Base-by-base conservation (phyloP, 64 coral and sea anemone genomes). In the Montipora foliosa region DNA sequence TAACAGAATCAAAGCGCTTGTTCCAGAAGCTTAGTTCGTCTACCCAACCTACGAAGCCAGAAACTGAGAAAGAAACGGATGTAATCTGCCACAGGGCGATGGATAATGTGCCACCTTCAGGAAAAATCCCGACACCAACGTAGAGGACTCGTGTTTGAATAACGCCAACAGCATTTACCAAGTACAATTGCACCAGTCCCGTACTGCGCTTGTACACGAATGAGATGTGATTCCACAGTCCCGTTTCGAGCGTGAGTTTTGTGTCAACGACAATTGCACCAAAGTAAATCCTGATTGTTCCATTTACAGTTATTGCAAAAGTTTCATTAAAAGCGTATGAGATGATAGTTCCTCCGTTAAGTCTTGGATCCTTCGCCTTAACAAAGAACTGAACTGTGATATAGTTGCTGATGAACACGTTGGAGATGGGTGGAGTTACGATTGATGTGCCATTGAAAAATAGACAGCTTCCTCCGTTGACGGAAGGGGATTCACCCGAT, bases 11-110 rank as follows among this genome's bases (percentile, higher is more conserved):
- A 85, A 99, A 93, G 16, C 94, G 91, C 84, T 94, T 96, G 75
- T 99, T 99, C 97, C 94, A 99, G 64, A 99, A 87, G 19, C 89
- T 73, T 13, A 99, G 52, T 67, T 99, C 97, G 62, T 99, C 97
- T 13, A 99, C 75, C 97, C 97, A 99, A 17, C 97, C 97, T 19
- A 99, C 92, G 90, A 99, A 99, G 20, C 97, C 94, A 77, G 97
- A 92, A 25, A 91, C 14, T n/a, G 95, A 88, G 49, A 96, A 15
- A 12, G 85, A 60, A 5, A 69, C 73, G 70, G 75, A 75, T n/a
- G 94, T 96, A 0, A 95, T 87, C 83, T 96, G 95, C 94, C 92
- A 99, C 11, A 99, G 77, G 9, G 90, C 97, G 75, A 99, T 91
- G 46, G 87, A 95, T 45, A 99, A 67, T 7, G 88, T 96, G 78